These are phyloP conservation scores for Myiopsitta monachus DNA, from an alignment of 2,113 vertebrate genomes.

Conservation along the genomic window DNA sequence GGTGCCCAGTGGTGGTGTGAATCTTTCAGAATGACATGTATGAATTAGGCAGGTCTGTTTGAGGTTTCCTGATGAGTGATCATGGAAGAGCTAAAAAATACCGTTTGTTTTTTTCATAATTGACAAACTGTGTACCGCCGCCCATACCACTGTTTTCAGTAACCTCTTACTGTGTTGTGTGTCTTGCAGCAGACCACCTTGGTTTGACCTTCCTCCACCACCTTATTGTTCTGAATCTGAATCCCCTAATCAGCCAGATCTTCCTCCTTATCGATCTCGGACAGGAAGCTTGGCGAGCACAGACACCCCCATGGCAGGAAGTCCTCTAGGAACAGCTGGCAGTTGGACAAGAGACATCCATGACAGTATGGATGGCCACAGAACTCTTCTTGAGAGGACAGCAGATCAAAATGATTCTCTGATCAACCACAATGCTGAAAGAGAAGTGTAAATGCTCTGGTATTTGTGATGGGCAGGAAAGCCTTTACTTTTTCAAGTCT, in stretches of 20 bases:
- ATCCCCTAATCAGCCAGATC: slow-evolving; percentile 75
- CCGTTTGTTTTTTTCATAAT: neutral
- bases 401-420: slow-evolving; percentile 35
- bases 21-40: neutral
- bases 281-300: slow-evolving; percentile 64
- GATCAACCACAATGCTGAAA: slow-evolving; percentile 11
- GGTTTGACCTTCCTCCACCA: slow-evolving; percentile 95
- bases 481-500: neutral
- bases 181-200: slow-evolving; percentile 84
- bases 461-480: neutral
- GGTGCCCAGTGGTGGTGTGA: neutral
- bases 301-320: slow-evolving; percentile 39
- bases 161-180: slow-evolving; percentile 4
- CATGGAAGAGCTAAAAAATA: neutral
- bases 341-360: neutral
- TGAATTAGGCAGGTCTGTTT: neutral
- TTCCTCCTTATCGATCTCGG: slow-evolving; percentile 85
- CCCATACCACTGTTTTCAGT: neutral
- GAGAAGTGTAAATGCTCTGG: slow-evolving; percentile 28
- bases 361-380: slow-evolving; percentile 19
- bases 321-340: neutral
- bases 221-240: slow-evolving; percentile 87
- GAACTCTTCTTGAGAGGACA: slow-evolving; percentile 30
- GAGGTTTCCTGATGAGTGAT: neutral
- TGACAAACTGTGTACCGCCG: neutral